Base-by-base conservation (phyloP, 2,113 vertebrate genomes). In the Podarcis raffonei region DNA sequence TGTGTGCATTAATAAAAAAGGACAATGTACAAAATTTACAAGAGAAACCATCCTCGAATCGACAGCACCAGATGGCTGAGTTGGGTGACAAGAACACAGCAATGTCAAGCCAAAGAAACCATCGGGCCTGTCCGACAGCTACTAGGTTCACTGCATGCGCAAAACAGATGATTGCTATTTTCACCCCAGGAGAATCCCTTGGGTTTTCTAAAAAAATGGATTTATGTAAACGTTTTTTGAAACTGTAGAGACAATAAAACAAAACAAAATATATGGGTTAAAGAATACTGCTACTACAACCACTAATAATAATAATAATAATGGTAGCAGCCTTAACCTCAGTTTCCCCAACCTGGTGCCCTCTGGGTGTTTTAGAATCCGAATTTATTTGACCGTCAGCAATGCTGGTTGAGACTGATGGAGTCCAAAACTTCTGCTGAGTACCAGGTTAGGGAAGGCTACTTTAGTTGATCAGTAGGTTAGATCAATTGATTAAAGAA, bases 61-160 rank as follows among this genome's bases (percentile, higher is more conserved):
- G 94, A 93, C 95, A 96, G 94, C 94, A 93, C 13, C 95, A 96
- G 96, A 96, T 96, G 95, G 96, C 93, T 18, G 30, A 0, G 0
- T 83, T 92, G 1, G 6, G 92, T 91, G 94, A 92, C 95, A 93
- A 92, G 4, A 22, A 91, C 79, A 57, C 87, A 86, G 89, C 92
- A 74, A 77, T 4, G 91, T 90, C 93, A 91, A 48, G 94, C 93
- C 69, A 65, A 82, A 66, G 89, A 78, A 2, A 87, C 85, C 89
- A 53, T 65, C 2, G 25, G 89, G 80, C 81, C 42, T 35, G 39
- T 18, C 88, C 80, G 66, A 75, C 1, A 0, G 76, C 86, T 81
- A 75, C 23, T 4, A 72, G 78, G 77, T 0, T 53, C 6, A 37
- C 65, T 39, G n/a, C 4, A 20, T 1, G 30, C 16, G 16, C 3